A percentile compares a stretch with the other conserved stretches of the same genome.
Conservation (phyloP, 2,888 invertebrate genomes). For the Drosophila histrio region DNA sequence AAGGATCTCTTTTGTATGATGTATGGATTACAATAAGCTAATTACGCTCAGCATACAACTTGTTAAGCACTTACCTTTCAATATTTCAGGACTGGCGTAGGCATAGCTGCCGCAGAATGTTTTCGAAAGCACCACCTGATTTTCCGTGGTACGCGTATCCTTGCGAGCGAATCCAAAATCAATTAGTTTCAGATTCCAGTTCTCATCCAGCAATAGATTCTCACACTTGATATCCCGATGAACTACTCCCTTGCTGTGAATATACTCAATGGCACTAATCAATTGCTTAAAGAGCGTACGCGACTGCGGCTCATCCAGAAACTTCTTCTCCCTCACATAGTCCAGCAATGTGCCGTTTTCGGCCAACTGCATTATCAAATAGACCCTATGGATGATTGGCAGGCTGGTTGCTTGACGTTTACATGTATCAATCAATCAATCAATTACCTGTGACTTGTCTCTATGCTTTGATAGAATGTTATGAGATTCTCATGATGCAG, state of each 20-base stretch:
- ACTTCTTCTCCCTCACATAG: conserved; percentile 89
- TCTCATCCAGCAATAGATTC: conserved; percentile 90
- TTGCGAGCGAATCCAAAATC: conserved; percentile 93
- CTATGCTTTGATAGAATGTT: conserved; percentile 92
- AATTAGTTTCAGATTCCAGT: conserved; percentile 90
- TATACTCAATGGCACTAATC: conserved; percentile 90
- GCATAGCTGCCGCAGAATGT: conserved; percentile 96
- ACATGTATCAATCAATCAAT: not conserved
- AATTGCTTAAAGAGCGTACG: conserved; percentile 90
- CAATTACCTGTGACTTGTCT: conserved; percentile 91
- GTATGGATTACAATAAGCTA: too few species aligned
- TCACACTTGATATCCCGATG: conserved; percentile 94
- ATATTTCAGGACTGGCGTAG: conserved; percentile 94
- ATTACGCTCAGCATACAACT: too few species aligned
- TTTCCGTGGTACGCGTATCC: conserved; percentile 88
- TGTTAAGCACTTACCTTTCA: conserved; percentile 87
- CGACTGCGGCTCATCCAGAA: conserved; percentile 88
- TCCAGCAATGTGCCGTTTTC: conserved; percentile 92
- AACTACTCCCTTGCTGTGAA: conserved; percentile 91
- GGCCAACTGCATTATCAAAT: conserved; percentile 93
- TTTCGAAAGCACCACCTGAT: conserved; percentile 89
- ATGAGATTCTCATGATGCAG: conserved; percentile 92
- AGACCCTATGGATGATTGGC: conserved; percentile 86
- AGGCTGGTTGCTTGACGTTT: too few species aligned
- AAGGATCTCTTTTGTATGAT: too few species aligned